These are phyloP conservation scores for Trichacis sp. DNA, from an alignment of 2,888 invertebrate genomes.

Conservation along the genomic window DNA sequence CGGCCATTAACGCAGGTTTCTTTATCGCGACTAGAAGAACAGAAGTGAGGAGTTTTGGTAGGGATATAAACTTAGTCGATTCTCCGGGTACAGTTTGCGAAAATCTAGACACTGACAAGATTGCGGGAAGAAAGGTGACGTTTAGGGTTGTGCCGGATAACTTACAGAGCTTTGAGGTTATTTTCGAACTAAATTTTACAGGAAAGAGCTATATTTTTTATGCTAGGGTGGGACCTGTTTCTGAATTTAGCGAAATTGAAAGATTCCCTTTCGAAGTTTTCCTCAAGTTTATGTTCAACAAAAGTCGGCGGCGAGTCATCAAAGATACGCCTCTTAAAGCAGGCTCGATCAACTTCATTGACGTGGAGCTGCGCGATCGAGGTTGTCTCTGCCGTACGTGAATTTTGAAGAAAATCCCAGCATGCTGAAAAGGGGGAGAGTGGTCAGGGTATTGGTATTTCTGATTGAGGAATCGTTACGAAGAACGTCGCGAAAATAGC, in stretches of 20 bases:
- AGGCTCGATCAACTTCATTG: not conserved
- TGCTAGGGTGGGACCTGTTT: not conserved
- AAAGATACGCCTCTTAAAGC: not conserved
- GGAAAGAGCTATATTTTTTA: not conserved
- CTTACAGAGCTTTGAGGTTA: not conserved
- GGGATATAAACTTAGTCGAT: not conserved
- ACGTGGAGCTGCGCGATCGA: not conserved
- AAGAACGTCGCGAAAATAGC: not conserved
- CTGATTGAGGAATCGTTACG: no score
- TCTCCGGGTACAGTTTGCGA: not conserved
- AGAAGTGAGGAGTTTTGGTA: not conserved
- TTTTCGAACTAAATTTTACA: slow-evolving; percentile 2
- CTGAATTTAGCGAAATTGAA: not conserved
- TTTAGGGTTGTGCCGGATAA: slow-evolving; percentile 10
- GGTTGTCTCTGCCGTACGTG: not conserved
- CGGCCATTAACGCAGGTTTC: not conserved
- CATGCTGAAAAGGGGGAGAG: not conserved
- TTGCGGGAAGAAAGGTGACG: not conserved
- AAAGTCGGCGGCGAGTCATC: not conserved
- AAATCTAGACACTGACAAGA: not conserved
- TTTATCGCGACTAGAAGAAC: not conserved
- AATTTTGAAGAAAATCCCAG: not conserved
- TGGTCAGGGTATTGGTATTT: not conserved
- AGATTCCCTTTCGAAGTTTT: not conserved
- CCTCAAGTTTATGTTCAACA: not conserved